Evolutionary conservation across 2,888 invertebrate species (phyloP).

Genomic region (Subacronicta megacephala): DNA sequence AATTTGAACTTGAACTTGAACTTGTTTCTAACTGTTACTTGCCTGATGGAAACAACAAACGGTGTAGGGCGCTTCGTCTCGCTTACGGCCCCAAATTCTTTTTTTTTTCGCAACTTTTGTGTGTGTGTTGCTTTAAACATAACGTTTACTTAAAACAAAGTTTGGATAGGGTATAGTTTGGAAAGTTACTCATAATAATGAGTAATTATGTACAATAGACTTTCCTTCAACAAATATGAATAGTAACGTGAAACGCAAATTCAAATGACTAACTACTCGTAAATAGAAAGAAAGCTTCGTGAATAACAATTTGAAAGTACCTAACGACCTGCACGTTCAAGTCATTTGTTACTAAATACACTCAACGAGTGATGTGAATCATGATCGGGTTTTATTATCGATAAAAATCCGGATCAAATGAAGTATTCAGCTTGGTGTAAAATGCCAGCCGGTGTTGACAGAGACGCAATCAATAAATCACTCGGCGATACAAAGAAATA

Average conservation of each 20-base stretch:
- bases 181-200: no score
- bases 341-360: constrained; percentile 86
- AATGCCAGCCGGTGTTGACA: constrained; percentile 86
- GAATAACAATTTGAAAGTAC: constrained; percentile 54
- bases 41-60: no score
- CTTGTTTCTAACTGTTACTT: no score
- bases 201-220: constrained; percentile 26
- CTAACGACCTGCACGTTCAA: constrained; percentile 67
- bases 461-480: constrained; percentile 90
- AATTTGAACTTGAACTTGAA: no score
- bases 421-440: constrained; percentile 86
- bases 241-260: constrained; percentile 42
- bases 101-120: no score
- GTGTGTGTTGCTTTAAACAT: no score
- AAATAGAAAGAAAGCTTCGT: constrained; percentile 60
- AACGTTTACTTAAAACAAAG: no score
- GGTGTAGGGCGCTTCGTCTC: no score
- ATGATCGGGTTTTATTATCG: constrained; percentile 84
- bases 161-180: no score
- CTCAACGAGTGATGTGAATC: constrained; percentile 87
- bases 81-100: no score
- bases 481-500: constrained; percentile 84
- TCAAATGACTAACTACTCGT: constrained; percentile 52
- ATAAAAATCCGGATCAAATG: constrained; percentile 89
- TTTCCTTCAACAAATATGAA: constrained; percentile 34